These are phyloP conservation scores for Hyposmocoma kahamanoa DNA, from an alignment of 1,140 invertebrate genomes.

Conservation along the genomic window DNA sequence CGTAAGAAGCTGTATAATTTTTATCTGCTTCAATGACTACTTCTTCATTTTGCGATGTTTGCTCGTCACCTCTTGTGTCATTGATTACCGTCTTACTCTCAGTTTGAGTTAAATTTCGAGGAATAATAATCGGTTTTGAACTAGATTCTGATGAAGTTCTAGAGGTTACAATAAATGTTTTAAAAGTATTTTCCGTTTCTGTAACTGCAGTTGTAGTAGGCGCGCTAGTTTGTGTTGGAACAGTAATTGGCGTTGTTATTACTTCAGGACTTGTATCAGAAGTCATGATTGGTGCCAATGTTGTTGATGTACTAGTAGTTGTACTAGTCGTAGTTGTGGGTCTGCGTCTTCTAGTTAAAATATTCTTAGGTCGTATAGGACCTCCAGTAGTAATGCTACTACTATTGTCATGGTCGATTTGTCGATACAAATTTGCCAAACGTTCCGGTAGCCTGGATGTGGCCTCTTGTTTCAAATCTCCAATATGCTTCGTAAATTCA, in stretches of 20 bases:
- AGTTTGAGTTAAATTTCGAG: constrained; percentile 21
- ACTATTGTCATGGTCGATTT: constrained; percentile 36
- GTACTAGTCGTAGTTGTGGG: constrained; percentile 42
- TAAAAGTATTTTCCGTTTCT: constrained; percentile 19
- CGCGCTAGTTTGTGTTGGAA: constrained; percentile 21
- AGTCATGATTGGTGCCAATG: constrained; percentile 14
- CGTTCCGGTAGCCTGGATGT: constrained; percentile 44
- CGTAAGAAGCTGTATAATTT: constrained; percentile 74
- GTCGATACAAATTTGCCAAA: constrained; percentile 38
- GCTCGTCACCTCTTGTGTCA: constrained; percentile 28
- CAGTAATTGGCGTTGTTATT: constrained; percentile 14
- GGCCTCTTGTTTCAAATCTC: constrained; percentile 33
- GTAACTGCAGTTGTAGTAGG: constrained; percentile 16
- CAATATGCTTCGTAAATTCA: constrained; percentile 26
- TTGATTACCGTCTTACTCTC: constrained; percentile 32
- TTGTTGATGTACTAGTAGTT: constrained; percentile 16
- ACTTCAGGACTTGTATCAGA: constrained; percentile 8
- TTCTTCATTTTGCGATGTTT: constrained; percentile 53
- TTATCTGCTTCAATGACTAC: constrained; percentile 73
- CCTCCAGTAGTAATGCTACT: constrained; percentile 31
- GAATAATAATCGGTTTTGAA: constrained; percentile 28
- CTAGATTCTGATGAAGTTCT: constrained; percentile 46
- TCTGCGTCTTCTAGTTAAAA: constrained; percentile 57
- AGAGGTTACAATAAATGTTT: constrained; percentile 42
- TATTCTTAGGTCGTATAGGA: constrained; percentile 58